Conservation (phyloP, 2,113 vertebrate species). For the Nothoprocta perdicaria region DNA sequence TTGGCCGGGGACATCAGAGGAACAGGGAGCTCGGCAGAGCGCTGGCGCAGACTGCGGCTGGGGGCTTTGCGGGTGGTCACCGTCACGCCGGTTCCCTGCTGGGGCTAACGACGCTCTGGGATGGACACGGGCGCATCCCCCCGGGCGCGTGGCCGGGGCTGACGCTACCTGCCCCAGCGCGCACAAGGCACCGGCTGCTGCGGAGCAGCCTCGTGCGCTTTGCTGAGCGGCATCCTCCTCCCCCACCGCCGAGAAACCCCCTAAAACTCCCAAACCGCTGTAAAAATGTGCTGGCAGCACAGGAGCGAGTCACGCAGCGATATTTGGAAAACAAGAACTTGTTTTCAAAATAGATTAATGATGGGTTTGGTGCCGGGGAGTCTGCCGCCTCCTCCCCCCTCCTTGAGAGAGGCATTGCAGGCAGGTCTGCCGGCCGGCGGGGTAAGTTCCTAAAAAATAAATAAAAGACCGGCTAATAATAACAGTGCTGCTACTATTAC, state of each 20-base stretch:
- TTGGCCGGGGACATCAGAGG: accelerated
- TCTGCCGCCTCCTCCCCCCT: constrained; percentile 12
- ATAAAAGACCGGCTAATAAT: constrained; percentile 58
- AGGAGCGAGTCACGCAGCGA: constrained; percentile 10
- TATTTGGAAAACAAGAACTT: constrained; percentile 72
- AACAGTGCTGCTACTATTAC: constrained; percentile 29
- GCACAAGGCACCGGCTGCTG: neutral
- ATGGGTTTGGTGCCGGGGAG: constrained; percentile 27
- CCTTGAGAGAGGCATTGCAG: neutral
- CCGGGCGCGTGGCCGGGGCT: accelerated
- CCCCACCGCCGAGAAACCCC: constrained; percentile 49
- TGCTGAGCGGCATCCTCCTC: constrained; percentile 35
- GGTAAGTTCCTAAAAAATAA: constrained; percentile 56
- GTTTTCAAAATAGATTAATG: constrained; percentile 54
- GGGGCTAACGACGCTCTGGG: neutral
- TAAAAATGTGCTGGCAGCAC: constrained; percentile 56
- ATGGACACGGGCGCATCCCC: accelerated
- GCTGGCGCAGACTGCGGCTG: accelerated
- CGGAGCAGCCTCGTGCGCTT: neutral
- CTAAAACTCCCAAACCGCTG: constrained; percentile 67
- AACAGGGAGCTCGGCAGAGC: neutral
- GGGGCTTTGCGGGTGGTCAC: neutral
- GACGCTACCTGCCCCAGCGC: neutral
- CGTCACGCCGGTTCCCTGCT: neutral
- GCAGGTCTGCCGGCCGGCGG: constrained; percentile 47